Base-by-base conservation (phyloP, 2,888 invertebrate genomes). In the Drosophila maculinotata region DNA sequence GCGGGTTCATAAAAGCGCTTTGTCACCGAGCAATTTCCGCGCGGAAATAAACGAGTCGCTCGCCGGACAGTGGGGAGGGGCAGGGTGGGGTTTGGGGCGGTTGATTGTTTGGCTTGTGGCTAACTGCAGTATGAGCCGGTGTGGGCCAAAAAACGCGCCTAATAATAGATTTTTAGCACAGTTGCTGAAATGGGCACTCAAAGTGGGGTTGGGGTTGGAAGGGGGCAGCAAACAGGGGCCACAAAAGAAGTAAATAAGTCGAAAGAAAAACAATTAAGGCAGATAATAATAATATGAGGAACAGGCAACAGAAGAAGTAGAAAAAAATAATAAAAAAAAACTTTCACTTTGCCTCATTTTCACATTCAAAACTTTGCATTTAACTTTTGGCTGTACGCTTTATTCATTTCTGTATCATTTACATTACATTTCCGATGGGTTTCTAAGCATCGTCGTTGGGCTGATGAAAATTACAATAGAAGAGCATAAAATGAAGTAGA, bases 191-290 rank as follows among this genome's bases (percentile, higher is more conserved):
- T 73, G 68, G 56, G 48, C 56, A 68, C 73, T 68, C 48, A 72
- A 35, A 52, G 31, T 36, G n/a, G 17, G 9, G 30, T 30, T 9
- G 20, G 1, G 1, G 33, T 2, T 4, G 25, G 9, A 23, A 30
- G 2, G 9, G 10, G 47, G 23, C 15, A 3, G 30, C 12, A 14
- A 26, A 20, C 26, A 26, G 30, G 28, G 14, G 47, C 36, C 39
- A 23, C 64, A 20, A 49, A 45, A 59, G 42, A 70, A 69, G 71
- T 63, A 67, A 76, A 79, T 82, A 82, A 85, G 79, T 79, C 69
- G 78, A 81, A 76, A 74, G 81, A 77, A 81, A 84, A 85, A 85
- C 84, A 85, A 86, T 85, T 85, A 85, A 73, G 77, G 70, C 75
- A 81, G 86, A 86, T 86, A 84, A 86, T 86, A 79, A 80, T 85